phyloP scores from a whole-genome alignment of 2,113 vertebrate species.

The Callionymus lyra region DNA sequence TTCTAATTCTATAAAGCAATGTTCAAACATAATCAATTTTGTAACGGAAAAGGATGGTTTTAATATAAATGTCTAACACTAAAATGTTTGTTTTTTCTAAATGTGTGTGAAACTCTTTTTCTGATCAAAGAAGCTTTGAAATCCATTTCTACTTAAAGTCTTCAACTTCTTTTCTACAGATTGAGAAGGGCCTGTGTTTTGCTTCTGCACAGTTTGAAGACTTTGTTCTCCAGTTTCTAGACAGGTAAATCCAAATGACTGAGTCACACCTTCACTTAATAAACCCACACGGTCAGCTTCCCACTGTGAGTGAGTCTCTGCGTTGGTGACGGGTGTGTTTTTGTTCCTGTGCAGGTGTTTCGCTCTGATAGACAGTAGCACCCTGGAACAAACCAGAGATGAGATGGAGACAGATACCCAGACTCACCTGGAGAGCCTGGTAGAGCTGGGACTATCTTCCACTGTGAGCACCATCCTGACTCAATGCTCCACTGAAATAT shows the following conservation, averaged over 20 bases:
- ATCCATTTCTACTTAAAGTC: too few relatives aligned
- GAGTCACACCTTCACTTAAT: conserved; percentile 27
- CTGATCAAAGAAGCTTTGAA: too few relatives aligned
- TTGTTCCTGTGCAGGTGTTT: conserved; percentile 76
- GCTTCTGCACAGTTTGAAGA: conserved; percentile 95
- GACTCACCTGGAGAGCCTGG: conserved; percentile 93
- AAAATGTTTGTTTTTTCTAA: too few relatives aligned
- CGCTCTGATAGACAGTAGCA: conserved; percentile 93
- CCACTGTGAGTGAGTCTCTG: background rate
- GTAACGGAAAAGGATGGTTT: too few relatives aligned
- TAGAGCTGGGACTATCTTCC: conserved; percentile 90
- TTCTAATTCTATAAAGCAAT: too few relatives aligned
- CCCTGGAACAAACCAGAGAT: conserved; percentile 89
- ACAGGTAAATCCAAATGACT: conserved; percentile 71
- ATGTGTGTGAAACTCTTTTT: too few relatives aligned
- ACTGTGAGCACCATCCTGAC: conserved; percentile 95
- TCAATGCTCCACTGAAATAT: conserved; percentile 90
- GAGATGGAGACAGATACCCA: conserved; percentile 97
- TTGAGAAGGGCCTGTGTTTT: conserved; percentile 89
- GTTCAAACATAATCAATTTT: too few relatives aligned
- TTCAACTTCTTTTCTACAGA: conserved; percentile 51
- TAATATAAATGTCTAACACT: too few relatives aligned
- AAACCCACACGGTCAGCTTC: conserved; percentile 20
- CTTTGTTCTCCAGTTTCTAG: conserved; percentile 96
- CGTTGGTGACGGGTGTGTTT: conserved; percentile 2